These are phyloP conservation scores for Enteromius radiatus DNA, from an alignment of 2,797 vertebrate species.

Conservation along the genomic window DNA sequence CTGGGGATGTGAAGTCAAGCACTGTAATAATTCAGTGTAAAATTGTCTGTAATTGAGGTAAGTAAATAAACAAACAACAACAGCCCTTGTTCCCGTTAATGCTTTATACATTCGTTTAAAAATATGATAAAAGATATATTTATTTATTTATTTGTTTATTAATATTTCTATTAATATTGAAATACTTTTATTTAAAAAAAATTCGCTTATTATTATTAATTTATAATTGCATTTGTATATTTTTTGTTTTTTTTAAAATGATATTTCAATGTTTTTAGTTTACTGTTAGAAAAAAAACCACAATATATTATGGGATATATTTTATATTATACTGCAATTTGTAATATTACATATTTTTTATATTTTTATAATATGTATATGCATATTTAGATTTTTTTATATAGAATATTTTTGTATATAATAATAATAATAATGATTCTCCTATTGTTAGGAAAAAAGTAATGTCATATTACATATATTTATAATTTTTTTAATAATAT, in stretches of 20 bases:
- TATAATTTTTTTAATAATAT: neutral
- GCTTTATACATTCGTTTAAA: neutral
- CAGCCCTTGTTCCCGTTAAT: neutral
- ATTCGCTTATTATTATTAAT: no score
- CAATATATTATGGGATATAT: no score
- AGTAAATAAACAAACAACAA: conserved; percentile 66
- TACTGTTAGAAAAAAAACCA: neutral
- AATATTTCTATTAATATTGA: neutral
- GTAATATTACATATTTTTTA: no score
- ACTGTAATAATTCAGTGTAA: conserved; percentile 68
- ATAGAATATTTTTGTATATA: neutral
- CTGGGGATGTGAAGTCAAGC: conserved; percentile 58
- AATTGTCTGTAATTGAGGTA: conserved; percentile 67
- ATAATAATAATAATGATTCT: neutral
- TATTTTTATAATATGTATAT: no score
- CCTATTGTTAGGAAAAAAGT: neutral
- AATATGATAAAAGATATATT: neutral
- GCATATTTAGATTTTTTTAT: no score
- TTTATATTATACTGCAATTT: no score
- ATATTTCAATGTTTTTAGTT: neutral
- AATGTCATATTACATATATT: neutral
- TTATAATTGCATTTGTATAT: neutral
- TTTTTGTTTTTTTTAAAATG: neutral
- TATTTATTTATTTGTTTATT: neutral
- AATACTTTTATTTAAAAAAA: neutral